Base-by-base conservation (phyloP, 2,113 vertebrate species). In the Macrotis lagotis region DNA sequence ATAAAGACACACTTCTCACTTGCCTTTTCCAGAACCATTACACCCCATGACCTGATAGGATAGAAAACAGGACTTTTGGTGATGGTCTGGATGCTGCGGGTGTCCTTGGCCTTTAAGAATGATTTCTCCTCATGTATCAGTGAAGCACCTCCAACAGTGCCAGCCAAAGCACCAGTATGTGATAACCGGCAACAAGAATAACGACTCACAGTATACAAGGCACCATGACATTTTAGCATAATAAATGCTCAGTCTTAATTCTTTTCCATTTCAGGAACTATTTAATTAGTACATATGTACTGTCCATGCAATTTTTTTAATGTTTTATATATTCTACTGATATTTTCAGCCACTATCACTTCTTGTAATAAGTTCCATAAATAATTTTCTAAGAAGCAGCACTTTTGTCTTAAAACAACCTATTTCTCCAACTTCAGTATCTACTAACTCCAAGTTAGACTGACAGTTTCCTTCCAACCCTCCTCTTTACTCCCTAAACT, bases 261-360 rank as follows among this genome's bases (percentile, higher is more conserved):
- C 66, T 19, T 83, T 83, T 24, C 47, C 9, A 91, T 10, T 53
- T 16, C 50, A 95, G 47, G 66, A 92, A 66, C 52, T 88, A 66
- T 51, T 53, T 8, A 83, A 44, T 83, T 44, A 44, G n/a, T 83
- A 83, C 66, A 83, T 24, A 83, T 83, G 37, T 83, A 44, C 66
- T 24, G n/a, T 44, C n/a, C 37, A 83, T 8, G 66, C 66, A 83
- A 83, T 19, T 83, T 94, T 59, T 89, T 48, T 25, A 88, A 59
- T 28, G 47, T 37, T 53, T 90, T 51, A 22, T 3, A 5, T 50
- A 50, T 50, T 50, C 50, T 50, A 50, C 50, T 91, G 51, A 52
- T 94, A 89, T 92, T 91, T 93, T 94, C 52, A 26, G 59, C n/a
- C 44, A 95, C 51, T 93, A 55, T 89, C 44, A 92, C 48, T 8